Conservation (phyloP, 2,113 vertebrate genomes). For the Oncorhynchus masou region DNA sequence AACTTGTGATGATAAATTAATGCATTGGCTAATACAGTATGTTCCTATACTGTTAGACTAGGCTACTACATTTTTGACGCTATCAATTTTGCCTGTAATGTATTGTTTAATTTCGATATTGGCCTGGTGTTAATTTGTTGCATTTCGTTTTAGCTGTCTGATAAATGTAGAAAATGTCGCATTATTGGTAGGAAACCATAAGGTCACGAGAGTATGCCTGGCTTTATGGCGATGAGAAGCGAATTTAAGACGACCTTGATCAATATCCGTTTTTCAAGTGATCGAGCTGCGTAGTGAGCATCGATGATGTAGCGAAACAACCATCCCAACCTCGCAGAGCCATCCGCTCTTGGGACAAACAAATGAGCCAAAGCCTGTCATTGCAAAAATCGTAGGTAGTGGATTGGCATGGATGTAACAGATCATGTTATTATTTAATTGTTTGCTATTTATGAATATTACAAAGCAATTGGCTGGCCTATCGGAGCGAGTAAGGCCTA, state of each 20-base stretch:
- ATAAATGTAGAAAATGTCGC: background rate
- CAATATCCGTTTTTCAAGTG: background rate
- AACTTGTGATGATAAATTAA: background rate
- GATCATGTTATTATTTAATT: background rate
- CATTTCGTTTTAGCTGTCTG: background rate
- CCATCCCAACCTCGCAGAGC: slow-evolving; percentile 35
- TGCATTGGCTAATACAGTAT: too few species aligned
- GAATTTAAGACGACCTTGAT: slow-evolving; percentile 11
- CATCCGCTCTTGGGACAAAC: background rate
- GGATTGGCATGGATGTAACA: background rate
- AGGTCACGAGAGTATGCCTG: background rate
- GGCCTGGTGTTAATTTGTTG: background rate
- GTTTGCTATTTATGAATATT: too few species aligned
- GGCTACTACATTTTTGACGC: background rate
- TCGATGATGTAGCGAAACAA: slow-evolving; percentile 57
- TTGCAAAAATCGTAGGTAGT: background rate
- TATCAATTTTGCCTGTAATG: background rate
- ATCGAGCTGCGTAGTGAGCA: slow-evolving; percentile 54
- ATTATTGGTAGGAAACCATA: background rate
- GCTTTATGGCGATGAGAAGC: too few species aligned
- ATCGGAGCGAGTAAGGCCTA: slow-evolving; percentile 35
- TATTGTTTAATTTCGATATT: background rate
- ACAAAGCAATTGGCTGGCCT: background rate
- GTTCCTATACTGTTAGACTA: background rate
- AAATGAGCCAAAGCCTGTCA: slow-evolving; percentile 28